Base-by-base conservation (phyloP, 2,113 vertebrate species). In the Coturnix japonica region DNA sequence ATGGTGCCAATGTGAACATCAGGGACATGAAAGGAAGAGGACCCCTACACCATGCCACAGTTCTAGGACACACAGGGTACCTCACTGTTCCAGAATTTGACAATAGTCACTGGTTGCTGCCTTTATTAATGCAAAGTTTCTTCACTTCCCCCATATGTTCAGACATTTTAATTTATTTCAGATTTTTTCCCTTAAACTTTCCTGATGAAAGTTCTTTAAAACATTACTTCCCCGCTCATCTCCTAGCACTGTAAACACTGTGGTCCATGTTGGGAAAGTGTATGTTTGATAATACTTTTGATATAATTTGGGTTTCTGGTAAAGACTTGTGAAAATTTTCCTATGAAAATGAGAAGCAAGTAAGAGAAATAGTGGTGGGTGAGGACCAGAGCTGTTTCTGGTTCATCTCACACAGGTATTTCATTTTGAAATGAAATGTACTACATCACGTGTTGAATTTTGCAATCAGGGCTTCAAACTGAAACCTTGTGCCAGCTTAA, bases 51-150 rank as follows among this genome's bases (percentile, higher is more conserved):
- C 99, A 99, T 2, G 99, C 99, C 95, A 99, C 99, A 0, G 98
- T 99, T 96, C 96, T 99, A 49, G 99, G 99, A 39, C 99, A 99
- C 95, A 99, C 99, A 0, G 99, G 99, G 99, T 99, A 94, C 97
- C 33, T 85, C 9, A 3, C 72, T 83, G 67, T 47, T 65, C 18
- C 46, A 47, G 46, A 47, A 2, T 33, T 70, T 87, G 18, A 75
- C 21, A 56, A 88, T 46, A 26, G 25, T 23, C 6, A 6, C n/a
- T 61, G 31, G 72, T 75, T 78, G 37, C 31, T 84, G 0, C 70
- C 56, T 6, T 37, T 39, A 9, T 79, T 93, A 26, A 37, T 59
- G 13, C 33, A 49, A 84, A 85, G 35, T 31, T 72, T 37, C 61
- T 78, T 89, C 5, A 30, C 33, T 76, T 85, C 7, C 66, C 66